Evolutionary conservation across 2,113 vertebrate genomes (phyloP).

Genomic region (Jacana jacana): DNA sequence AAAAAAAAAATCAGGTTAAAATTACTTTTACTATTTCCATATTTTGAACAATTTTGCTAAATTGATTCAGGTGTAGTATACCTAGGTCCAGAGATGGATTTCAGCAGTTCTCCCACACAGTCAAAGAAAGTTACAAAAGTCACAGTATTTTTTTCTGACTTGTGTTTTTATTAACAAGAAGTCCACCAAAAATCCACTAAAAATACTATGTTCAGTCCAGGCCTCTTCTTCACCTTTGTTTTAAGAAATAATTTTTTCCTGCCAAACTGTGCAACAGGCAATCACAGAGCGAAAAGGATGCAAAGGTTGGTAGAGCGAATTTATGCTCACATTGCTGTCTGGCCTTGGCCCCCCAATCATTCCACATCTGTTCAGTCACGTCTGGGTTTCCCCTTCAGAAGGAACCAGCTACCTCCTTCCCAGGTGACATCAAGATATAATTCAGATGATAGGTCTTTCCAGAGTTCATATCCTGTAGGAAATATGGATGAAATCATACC

Average conservation of each 20-base stretch:
- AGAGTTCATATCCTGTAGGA: neutral
- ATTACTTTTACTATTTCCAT: neutral
- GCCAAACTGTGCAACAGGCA: neutral
- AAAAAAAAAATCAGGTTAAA: neutral
- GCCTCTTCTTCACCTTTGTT: neutral
- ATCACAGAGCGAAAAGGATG: neutral
- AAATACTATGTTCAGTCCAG: neutral
- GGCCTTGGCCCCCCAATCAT: neutral
- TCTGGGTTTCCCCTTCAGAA: neutral
- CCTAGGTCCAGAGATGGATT: neutral
- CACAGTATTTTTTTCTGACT: neutral
- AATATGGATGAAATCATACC: neutral
- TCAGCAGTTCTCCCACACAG: neutral
- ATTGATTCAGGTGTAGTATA: neutral
- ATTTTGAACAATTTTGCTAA: neutral
- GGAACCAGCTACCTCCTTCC: neutral
- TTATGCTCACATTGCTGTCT: rapidly evolving
- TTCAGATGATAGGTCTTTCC: neutral
- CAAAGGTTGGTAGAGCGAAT: rapidly evolving
- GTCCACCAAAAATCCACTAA: neutral
- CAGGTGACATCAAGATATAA: neutral
- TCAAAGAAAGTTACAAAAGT: neutral
- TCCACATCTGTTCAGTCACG: neutral
- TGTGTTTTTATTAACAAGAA: neutral
- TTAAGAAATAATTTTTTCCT: neutral